Percentiles rank a stretch among this genome's conserved stretches.
These are phyloP conservation scores for Umimayanthus kanabou DNA, from an alignment of 92 coral and sea anemone genomes.

Conservation along the genomic window DNA sequence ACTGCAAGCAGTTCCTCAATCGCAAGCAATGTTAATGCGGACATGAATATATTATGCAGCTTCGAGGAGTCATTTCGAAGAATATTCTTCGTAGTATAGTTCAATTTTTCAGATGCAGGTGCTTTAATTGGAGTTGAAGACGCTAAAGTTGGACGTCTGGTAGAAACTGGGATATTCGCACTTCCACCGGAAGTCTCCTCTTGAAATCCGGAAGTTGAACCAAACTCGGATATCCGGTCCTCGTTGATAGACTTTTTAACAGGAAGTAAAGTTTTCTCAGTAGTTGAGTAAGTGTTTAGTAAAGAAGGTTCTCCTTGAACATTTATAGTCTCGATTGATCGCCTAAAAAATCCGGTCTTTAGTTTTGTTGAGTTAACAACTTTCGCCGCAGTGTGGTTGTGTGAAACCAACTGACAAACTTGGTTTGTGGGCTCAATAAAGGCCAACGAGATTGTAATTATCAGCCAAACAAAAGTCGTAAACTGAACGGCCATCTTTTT, in stretches of 20 bases:
- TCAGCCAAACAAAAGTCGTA: conserved; percentile 86
- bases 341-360: conserved; percentile 93
- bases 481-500: conserved; percentile 84
- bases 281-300: conserved; percentile 10
- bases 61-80: conserved; percentile 60
- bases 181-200: conserved; percentile 47
- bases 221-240: conserved; percentile 30
- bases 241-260: conserved; percentile 17
- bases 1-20: conserved; percentile 67
- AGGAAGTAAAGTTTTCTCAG: conserved; percentile 16
- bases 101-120: conserved; percentile 14
- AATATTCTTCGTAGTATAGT: conserved; percentile 59
- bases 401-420: conserved; percentile 75
- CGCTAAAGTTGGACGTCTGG: background rate
- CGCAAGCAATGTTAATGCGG: conserved; percentile 60
- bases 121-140: background rate
- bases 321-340: conserved; percentile 46
- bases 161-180: conserved; percentile 5
- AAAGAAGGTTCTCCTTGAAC: conserved; percentile 22
- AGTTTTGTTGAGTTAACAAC: conserved; percentile 83
- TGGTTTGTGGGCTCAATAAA: conserved; percentile 98
- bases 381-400: conserved; percentile 67
- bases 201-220: conserved; percentile 31
- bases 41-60: conserved; percentile 66
- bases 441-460: conserved; percentile 87